A percentile compares a stretch with the other conserved stretches of the same genome.
Evolutionary conservation across 1,140 invertebrate genomes (phyloP).

Genomic region (Meloidogyne chitwoodi): DNA sequence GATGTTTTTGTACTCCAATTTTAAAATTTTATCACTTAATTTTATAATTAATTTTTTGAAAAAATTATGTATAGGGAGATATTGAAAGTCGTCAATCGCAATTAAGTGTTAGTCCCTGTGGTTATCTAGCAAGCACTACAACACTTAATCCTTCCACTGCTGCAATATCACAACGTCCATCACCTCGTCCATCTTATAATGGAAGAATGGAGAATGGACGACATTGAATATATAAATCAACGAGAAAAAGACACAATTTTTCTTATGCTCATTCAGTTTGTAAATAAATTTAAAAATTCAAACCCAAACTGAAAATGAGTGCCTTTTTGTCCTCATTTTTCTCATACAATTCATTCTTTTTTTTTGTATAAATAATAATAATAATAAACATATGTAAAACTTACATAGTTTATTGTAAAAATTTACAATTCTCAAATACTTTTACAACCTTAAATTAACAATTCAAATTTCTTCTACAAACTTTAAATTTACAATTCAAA

Average conservation of each 20-base stretch:
- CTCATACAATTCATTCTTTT: no score
- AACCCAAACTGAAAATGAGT: neutral
- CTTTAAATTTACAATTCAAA: no score
- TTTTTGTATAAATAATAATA: no score
- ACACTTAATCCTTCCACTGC: neutral
- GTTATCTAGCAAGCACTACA: no score
- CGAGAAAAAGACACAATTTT: neutral
- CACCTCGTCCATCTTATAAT: neutral
- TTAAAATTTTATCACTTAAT: neutral
- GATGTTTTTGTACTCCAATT: neutral
- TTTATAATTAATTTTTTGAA: neutral
- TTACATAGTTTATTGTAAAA: no score
- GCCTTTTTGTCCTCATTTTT: neutral
- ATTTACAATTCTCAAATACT: no score
- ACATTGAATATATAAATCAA: neutral
- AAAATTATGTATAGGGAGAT: neutral
- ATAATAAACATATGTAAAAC: no score
- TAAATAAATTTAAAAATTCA: neutral
- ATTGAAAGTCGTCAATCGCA: slow-evolving; percentile 6
- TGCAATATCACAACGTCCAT: neutral
- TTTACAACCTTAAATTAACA: no score
- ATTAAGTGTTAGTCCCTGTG: slow-evolving; percentile 3
- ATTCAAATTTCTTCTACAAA: no score
- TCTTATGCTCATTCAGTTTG: neutral
- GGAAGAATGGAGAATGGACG: neutral